Evolutionary conservation across 2,113 vertebrate species (phyloP).

Genomic region (Platysternon megacephalum): DNA sequence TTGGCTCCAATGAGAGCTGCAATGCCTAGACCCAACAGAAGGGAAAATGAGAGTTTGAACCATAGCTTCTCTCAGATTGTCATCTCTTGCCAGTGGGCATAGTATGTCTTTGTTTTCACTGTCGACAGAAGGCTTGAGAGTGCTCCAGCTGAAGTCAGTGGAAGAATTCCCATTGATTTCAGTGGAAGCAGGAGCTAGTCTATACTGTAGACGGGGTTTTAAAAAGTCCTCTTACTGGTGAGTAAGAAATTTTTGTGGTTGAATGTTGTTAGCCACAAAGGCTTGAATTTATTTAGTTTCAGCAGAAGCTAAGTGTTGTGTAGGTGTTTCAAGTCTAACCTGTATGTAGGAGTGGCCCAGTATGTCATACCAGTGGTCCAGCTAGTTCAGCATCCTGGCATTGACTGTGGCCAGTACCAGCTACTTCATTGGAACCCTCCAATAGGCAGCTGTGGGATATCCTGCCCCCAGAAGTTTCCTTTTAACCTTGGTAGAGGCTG

Average conservation of each 20-base stretch:
- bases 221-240: not conserved
- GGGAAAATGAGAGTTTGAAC: not conserved
- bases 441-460: not conserved
- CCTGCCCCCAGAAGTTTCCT: not conserved
- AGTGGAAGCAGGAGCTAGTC: not conserved
- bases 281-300: too few species aligned
- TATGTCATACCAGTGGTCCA: not conserved
- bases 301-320: too few species aligned
- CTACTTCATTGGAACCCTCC: not conserved
- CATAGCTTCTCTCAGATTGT: not conserved
- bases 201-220: not conserved
- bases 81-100: not conserved
- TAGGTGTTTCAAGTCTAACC: not conserved
- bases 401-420: not conserved
- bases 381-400: not conserved
- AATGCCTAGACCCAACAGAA: not conserved
- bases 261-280: not conserved
- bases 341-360: not conserved
- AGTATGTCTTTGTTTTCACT: not conserved
- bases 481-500: not conserved
- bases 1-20: not conserved
- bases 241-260: not conserved
- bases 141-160: not conserved
- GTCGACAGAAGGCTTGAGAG: not conserved
- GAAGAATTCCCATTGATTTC: not conserved